These are phyloP conservation scores for Crocuta crocuta DNA, from an alignment of 2,113 vertebrate genomes.

Conservation along the genomic window DNA sequence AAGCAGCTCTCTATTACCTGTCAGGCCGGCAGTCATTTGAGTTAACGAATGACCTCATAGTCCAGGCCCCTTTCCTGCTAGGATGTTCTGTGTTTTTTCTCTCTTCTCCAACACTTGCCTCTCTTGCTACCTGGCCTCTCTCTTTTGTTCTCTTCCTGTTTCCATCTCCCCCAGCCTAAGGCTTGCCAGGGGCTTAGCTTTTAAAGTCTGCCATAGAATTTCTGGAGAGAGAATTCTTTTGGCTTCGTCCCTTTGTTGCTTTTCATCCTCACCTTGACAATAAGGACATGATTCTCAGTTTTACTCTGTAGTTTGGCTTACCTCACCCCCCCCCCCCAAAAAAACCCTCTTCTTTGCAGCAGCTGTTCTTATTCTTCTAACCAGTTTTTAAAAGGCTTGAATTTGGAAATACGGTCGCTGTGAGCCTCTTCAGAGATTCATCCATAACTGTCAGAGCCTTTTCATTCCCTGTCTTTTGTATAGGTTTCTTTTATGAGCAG, in stretches of 20 bases:
- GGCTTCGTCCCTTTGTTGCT: slow-evolving; percentile 69
- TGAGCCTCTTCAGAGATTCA: slow-evolving; percentile 82
- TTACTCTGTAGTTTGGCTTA: slow-evolving; percentile 74
- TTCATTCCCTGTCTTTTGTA: slow-evolving; percentile 84
- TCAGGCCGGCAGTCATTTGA: background rate
- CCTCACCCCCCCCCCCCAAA: background rate
- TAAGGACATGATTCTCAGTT: slow-evolving; percentile 72
- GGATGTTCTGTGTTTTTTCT: background rate
- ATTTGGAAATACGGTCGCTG: slow-evolving; percentile 77
- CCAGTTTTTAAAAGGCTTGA: slow-evolving; percentile 79
- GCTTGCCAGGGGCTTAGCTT: slow-evolving; percentile 57
- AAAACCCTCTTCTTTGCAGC: slow-evolving; percentile 56
- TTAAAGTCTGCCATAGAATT: slow-evolving; percentile 61
- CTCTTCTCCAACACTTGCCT: background rate
- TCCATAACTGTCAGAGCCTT: slow-evolving; percentile 83
- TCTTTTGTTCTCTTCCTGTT: slow-evolving; percentile 52
- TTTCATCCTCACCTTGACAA: slow-evolving; percentile 81
- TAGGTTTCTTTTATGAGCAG: slow-evolving; percentile 84
- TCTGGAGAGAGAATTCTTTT: slow-evolving; percentile 65
- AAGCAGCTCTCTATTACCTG: background rate
- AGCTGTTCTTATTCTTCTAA: slow-evolving; percentile 83
- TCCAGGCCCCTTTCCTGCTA: background rate
- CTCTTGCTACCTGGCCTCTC: slow-evolving; percentile 32
- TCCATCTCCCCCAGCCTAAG: background rate
- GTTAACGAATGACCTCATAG: background rate